Conservation (phyloP, 35 echinoderm and acorn worm genomes). For the Heliocidaris erythrogramma region DNA sequence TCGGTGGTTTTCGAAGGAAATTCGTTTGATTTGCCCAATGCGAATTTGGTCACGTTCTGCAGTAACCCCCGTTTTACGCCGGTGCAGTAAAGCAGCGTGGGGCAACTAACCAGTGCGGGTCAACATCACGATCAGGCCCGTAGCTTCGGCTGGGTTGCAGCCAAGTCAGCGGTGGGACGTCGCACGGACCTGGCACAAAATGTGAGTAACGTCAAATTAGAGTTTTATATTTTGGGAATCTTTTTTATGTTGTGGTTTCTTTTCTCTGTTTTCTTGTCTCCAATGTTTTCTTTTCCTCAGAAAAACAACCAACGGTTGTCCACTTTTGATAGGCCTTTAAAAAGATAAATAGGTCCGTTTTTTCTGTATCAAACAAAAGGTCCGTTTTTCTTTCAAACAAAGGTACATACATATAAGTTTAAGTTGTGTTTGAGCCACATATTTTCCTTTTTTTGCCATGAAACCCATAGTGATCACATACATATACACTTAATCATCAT, state of each 20-base stretch:
- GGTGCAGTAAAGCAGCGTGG: neutral
- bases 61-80: constrained; percentile 27
- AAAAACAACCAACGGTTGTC: neutral
- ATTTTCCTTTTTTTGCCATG: too few species aligned
- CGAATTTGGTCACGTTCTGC: neutral
- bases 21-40: constrained; percentile 28
- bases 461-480: too few species aligned
- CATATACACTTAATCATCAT: too few species aligned
- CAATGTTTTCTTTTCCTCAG: neutral
- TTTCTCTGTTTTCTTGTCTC: neutral
- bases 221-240: neutral
- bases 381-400: neutral
- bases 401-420: too few species aligned
- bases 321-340: neutral
- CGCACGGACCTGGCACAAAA: neutral
- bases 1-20: constrained; percentile 34
- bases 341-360: too few species aligned
- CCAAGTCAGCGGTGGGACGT: constrained; percentile 15
- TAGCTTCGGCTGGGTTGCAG: constrained; percentile 27
- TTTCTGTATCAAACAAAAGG: neutral
- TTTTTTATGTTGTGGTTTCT: neutral
- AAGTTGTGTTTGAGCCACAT: too few species aligned
- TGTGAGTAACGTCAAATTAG: neutral
- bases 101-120: neutral
- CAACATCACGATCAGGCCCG: neutral